Evolutionary conservation across 1,140 invertebrate species (phyloP), one percentile per base, ranked within the genome.

Genomic region (Drosophila elegans): DNA sequence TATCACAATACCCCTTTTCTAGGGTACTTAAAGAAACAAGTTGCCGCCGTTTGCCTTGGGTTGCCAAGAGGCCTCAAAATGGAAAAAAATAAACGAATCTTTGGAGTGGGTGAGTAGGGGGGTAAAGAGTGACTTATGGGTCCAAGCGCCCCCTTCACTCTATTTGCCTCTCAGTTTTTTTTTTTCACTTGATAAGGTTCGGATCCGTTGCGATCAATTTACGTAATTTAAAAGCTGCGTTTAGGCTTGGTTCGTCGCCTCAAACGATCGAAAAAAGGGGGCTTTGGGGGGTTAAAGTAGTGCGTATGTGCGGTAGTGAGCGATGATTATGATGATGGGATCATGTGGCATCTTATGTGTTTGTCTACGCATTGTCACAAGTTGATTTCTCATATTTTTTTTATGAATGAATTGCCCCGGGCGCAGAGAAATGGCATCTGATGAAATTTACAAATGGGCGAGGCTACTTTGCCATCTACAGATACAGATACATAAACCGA

Each of bases 81-180:
- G 73, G 77, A 80, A 85, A 77, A 84, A 80, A 84, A 84, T 85
- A 85, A 85, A 80, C 67, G 67, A 66, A 75, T 39, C 60, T 51
- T 21, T 38, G 36, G 52, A 42, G 12, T 12, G 73, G 21, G 44
- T 34, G 36, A 10, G 4, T 5, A 27, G 32, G 54, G 51, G 62
- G 59, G 51, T 12, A 34, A 48, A 13, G 32, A 45, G 48, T 34
- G 62, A 71, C 68, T 52, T 64, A 57, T 57, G 73, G 49, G 63
- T 49, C 62, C 49, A 52, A 67, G 27, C 13, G 25, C 27, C 57
- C 29, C 32, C 44, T 6, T 48, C 56, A 25, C 42, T 16, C 34
- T 34, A 7, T 59, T 46, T 34, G 45, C 11, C 38, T 27, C 54
- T 48, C 27, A 10, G 51, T 38, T 32, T 32, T 32, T 32, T 32